phyloP scores from a whole-genome alignment of 2,888 invertebrate genomes.

The Colostygia pectinataria region DNA sequence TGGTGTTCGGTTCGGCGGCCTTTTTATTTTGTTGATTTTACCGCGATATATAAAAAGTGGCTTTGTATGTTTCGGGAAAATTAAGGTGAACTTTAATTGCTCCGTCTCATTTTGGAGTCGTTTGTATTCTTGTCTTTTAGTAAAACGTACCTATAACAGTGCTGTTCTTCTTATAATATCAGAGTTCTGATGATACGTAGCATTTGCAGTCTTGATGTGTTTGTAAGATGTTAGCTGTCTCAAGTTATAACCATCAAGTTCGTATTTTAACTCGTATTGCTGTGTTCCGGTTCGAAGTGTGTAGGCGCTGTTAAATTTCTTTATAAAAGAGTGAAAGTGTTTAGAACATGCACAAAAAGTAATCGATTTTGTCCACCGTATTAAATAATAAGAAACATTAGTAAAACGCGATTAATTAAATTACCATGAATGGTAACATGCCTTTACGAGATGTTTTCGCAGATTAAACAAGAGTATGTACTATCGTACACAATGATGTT shows the following conservation, averaged over 20 bases:
- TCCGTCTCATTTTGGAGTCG: not conserved
- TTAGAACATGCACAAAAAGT: constrained; percentile 3
- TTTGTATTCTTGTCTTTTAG: not conserved
- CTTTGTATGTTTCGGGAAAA: not conserved
- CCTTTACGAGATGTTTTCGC: constrained; percentile 33
- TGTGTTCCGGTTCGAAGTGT: too few species aligned
- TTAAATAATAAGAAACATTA: constrained; percentile 21
- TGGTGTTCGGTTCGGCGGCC: constrained; percentile 7
- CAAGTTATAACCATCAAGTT: too few species aligned
- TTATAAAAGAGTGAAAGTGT: not conserved
- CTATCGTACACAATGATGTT: too few species aligned
- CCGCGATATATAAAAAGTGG: constrained; percentile 13
- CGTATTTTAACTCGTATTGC: too few species aligned
- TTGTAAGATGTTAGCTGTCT: too few species aligned
- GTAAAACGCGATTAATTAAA: constrained; percentile 27
- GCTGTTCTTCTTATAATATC: too few species aligned
- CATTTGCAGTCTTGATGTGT: too few species aligned
- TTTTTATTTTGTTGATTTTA: constrained; percentile 11
- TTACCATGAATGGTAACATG: constrained; percentile 33
- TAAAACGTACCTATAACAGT: too few species aligned
- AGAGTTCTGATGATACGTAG: too few species aligned
- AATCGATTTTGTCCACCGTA: constrained; percentile 8
- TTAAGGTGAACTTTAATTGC: not conserved
- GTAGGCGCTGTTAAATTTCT: too few species aligned
- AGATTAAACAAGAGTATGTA: not conserved